phyloP scores from a whole-genome alignment of 2,888 invertebrate genomes.

The Melanchra persicariae region DNA sequence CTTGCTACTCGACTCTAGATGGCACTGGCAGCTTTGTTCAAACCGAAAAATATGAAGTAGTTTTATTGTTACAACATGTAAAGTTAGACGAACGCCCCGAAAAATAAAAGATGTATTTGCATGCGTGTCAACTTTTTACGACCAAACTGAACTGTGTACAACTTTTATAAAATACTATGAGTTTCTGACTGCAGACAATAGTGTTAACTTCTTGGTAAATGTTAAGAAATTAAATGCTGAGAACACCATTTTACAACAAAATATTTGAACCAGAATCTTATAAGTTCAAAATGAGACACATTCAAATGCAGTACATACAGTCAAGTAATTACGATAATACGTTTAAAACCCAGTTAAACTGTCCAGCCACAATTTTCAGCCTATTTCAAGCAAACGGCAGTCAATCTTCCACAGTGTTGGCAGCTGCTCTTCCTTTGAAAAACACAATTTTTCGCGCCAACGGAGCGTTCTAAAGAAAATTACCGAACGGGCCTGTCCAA shows the following conservation, averaged over 20 bases:
- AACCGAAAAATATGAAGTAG: not conserved
- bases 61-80: not conserved
- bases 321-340: conserved; percentile 23
- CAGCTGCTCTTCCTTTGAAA: conserved; percentile 82
- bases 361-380: conserved; percentile 48
- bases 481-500: conserved; percentile 80
- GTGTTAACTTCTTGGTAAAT: not conserved
- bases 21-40: conserved; percentile 26
- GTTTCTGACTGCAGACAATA: not conserved
- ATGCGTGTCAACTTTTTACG: not conserved
- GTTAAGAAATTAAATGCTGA: not conserved
- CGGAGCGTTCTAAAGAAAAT: conserved; percentile 88
- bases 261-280: not conserved
- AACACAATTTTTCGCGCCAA: conserved; percentile 87
- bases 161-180: not conserved
- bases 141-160: not conserved
- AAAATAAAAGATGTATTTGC: not conserved
- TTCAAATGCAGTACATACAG: not conserved
- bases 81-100: not conserved
- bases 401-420: conserved; percentile 74
- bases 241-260: not conserved
- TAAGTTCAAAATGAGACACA: not conserved
- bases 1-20: conserved; percentile 65
- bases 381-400: conserved; percentile 69
- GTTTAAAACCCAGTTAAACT: conserved; percentile 23